A percentile compares a stretch with the other conserved stretches of the same genome.
Conservation (phyloP, 2,888 invertebrate species). For the Phragmatobia fuliginosa region DNA sequence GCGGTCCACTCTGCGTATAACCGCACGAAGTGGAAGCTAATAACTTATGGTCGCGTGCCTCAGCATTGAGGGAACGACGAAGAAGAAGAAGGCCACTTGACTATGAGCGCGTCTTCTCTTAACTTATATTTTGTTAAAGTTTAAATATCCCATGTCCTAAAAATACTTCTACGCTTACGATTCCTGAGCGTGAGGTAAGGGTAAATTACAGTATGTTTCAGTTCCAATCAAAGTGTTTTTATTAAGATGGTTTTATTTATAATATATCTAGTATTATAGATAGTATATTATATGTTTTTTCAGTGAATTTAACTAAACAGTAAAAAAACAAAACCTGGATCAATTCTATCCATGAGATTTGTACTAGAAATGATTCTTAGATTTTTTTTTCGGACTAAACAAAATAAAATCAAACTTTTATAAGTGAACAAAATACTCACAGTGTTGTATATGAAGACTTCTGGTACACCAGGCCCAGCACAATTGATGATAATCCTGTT, state of each 20-base stretch:
- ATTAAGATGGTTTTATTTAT: neutral
- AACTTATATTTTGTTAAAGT: too few species aligned
- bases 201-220: neutral
- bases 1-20: too few species aligned
- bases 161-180: neutral
- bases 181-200: neutral
- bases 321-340: neutral
- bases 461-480: slow-evolving; percentile 94
- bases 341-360: neutral
- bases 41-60: too few species aligned
- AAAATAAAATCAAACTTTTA: neutral
- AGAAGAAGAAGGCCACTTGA: too few species aligned
- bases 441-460: slow-evolving; percentile 87
- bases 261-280: neutral
- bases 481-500: slow-evolving; percentile 92
- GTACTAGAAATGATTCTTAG: too few species aligned
- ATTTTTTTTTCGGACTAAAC: too few species aligned
- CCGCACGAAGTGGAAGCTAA: too few species aligned
- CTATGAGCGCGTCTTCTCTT: too few species aligned
- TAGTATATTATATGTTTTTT: neutral
- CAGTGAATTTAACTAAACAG: neutral
- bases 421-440: slow-evolving; percentile 67
- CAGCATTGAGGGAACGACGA: too few species aligned
- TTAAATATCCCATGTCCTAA: neutral
- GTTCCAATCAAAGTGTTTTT: neutral